Evolutionary conservation across 2,888 invertebrate species (phyloP).

Genomic region (Eilema depressum): DNA sequence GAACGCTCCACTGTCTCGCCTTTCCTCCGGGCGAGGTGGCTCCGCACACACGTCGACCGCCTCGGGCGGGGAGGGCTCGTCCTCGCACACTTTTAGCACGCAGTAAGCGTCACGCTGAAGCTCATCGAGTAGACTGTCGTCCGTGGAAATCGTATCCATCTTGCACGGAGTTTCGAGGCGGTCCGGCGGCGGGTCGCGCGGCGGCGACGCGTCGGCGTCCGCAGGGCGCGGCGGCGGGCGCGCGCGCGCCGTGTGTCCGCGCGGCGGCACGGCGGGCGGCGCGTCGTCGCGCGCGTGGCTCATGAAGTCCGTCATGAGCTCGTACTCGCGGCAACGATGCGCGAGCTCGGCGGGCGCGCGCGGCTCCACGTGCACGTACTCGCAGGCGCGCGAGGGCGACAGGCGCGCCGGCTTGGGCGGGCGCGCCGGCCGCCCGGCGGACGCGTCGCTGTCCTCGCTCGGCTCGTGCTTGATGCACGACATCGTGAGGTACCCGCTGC

Average conservation of each 20-base stretch:
- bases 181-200: slow-evolving; percentile 85
- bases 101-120: slow-evolving; percentile 77
- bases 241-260: slow-evolving; percentile 59
- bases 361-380: slow-evolving; percentile 82
- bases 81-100: slow-evolving; percentile 79
- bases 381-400: slow-evolving; percentile 68
- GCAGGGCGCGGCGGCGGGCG: slow-evolving; percentile 51
- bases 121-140: slow-evolving; percentile 81
- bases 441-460: slow-evolving; percentile 75
- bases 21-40: slow-evolving; percentile 44
- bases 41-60: slow-evolving; percentile 45
- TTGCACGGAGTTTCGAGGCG: slow-evolving; percentile 70
- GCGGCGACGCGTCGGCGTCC: slow-evolving; percentile 86
- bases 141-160: slow-evolving; percentile 71
- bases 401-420: slow-evolving; percentile 78
- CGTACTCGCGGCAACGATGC: slow-evolving; percentile 73
- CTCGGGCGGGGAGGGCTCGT: slow-evolving; percentile 59
- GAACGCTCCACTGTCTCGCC: slow-evolving; percentile 66
- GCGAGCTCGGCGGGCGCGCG: slow-evolving; percentile 67
- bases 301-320: slow-evolving; percentile 77
- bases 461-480: slow-evolving; percentile 78
- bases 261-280: slow-evolving; percentile 71
- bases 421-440: slow-evolving; percentile 73
- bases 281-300: slow-evolving; percentile 57
- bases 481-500: slow-evolving; percentile 82